A percentile compares a stretch with the other conserved stretches of the same genome.
Conservation (phyloP, 2,797 vertebrate genomes). For the Pantherophis alleghaniensis region DNA sequence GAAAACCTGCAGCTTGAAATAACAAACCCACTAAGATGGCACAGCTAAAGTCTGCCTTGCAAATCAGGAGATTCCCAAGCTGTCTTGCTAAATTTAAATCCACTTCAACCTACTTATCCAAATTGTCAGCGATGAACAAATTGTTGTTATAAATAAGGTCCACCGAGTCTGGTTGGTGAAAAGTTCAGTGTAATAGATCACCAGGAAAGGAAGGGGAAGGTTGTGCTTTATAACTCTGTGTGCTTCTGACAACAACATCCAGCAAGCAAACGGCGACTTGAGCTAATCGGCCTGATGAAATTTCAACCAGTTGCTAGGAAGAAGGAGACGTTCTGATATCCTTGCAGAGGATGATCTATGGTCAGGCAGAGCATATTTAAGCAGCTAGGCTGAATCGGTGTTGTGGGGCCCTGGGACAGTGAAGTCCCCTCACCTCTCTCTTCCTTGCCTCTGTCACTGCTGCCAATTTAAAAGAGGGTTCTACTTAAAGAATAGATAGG, state of each 20-base stretch:
- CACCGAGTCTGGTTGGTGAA: conserved; percentile 41
- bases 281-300: conserved; percentile 64
- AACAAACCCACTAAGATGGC: conserved; percentile 7
- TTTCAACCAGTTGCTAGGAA: conserved; percentile 70
- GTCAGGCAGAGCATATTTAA: conserved; percentile 53
- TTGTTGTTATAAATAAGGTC: conserved; percentile 17
- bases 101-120: conserved; percentile 20
- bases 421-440: too few relatives aligned
- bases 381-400: not conserved
- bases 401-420: not conserved
- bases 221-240: conserved; percentile 54
- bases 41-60: conserved; percentile 10
- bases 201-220: conserved; percentile 12
- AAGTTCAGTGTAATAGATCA: conserved; percentile 34
- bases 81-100: conserved; percentile 42
- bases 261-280: conserved; percentile 52
- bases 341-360: conserved; percentile 57
- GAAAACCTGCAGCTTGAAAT: conserved; percentile 42
- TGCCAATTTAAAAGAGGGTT: not conserved
- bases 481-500: not conserved
- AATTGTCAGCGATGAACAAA: conserved; percentile 32
- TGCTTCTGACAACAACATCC: conserved; percentile 53
- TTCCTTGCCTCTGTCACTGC: not conserved
- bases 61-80: conserved; percentile 39
- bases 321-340: conserved; percentile 56